Evolutionary conservation across 2,797 vertebrate species (phyloP), one percentile per base, ranked within the genome.

Genomic region (Pangasius larnaudii): DNA sequence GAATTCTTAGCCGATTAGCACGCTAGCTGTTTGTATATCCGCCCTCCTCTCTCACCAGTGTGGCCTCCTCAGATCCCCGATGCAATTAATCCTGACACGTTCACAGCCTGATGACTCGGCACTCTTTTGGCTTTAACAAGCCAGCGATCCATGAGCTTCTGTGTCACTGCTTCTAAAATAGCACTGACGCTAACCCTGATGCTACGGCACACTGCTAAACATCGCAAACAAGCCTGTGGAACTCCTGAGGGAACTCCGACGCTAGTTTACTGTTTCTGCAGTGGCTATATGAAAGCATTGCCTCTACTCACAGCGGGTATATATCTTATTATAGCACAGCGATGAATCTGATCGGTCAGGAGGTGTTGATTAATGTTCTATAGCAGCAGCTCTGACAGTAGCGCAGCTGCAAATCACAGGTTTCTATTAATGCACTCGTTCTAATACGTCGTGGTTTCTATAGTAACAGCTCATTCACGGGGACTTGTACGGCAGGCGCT

Each of bases 11-110:
- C 63, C 19, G 65, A 56, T 84, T 71, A 84, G 65, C 83, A 27
- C 2, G 11, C 10, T 84, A 69, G 83, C 65, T 7, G 30, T 33
- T 22, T 36, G 19, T 71, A 49, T 49, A 51, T 9, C 27, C 30
- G 18, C n/a, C 13, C 74, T 30, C 30, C 42, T 36, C 30, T 53
- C 69, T 46, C 69, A 74, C 24, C 22, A 13, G 22, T 30, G 67
- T 27, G 72, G 33, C 81, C 71, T 65, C 71, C 81, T 81, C 46
- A 24, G 42, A 49, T 83, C 82, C 81, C 82, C 22, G 61, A 33
- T 42, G 39, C 83, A 88, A 86, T 86, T 86, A 86, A 69, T 30
- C 49, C 85, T 80, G 85, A 80, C 77, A 59, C 61, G 42, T 39
- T 53, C n/a, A 3, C 51, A 67, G 85, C n/a, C 42, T 79, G 75